Conservation (phyloP, 2,888 invertebrate genomes). For the Sialis lutaria region DNA sequence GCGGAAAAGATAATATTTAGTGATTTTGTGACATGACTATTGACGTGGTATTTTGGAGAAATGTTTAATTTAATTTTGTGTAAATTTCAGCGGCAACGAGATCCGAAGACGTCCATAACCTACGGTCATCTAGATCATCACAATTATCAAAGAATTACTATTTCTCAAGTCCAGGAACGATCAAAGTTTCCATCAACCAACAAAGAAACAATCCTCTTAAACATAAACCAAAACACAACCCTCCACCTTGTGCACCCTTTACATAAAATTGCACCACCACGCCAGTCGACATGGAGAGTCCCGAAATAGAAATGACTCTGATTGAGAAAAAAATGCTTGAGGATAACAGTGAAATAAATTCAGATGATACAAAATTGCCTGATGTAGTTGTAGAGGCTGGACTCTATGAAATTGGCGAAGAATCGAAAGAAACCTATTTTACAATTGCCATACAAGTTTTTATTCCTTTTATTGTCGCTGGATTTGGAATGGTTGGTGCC, state of each 20-base stretch:
- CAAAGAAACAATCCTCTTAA: not conserved
- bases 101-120: conserved; percentile 4
- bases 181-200: not conserved
- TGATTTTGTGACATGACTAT: too few species aligned
- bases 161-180: not conserved
- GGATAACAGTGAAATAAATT: conserved; percentile 20
- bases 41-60: too few species aligned
- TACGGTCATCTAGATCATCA: too few species aligned
- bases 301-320: too few species aligned
- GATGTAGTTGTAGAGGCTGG: conserved; percentile 35
- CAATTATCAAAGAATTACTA: not conserved
- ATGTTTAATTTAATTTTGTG: too few species aligned
- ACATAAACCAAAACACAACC: too few species aligned
- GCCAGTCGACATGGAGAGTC: too few species aligned
- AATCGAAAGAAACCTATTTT: conserved; percentile 35
- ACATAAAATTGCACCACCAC: too few species aligned
- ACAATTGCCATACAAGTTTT: conserved; percentile 48
- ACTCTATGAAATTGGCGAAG: conserved; percentile 22
- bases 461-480: conserved; percentile 56
- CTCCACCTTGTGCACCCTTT: too few species aligned
- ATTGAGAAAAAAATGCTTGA: conserved; percentile 1
- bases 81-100: conserved; percentile 2
- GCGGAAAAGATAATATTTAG: too few species aligned
- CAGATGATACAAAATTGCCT: conserved; percentile 25
- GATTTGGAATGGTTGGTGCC: conserved; percentile 63